Percentiles rank a stretch among this genome's conserved stretches.
phyloP scores from a whole-genome alignment of 2,113 vertebrate species.

The Dicentrarchus labrax region DNA sequence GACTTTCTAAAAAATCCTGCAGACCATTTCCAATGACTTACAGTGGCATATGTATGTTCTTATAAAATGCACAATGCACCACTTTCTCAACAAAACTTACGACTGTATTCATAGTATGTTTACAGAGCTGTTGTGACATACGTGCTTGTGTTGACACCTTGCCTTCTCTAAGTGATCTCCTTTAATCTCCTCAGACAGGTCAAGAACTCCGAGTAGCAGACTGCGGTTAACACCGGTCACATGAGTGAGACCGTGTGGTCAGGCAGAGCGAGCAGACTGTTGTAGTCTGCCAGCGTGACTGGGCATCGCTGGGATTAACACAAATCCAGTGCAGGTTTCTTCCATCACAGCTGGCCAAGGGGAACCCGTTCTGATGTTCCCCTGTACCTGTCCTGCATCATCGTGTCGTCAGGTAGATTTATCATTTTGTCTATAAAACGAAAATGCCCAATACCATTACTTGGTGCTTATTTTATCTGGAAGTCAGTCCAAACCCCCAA shows the following conservation, averaged over 20 bases:
- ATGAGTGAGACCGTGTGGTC: background rate
- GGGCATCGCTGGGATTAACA: slow-evolving; percentile 35
- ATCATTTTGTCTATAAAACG: background rate
- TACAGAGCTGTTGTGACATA: slow-evolving; percentile 7
- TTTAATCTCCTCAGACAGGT: slow-evolving; percentile 63
- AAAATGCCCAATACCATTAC: background rate
- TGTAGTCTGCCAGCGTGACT: slow-evolving; percentile 11
- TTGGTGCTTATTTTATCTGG: background rate
- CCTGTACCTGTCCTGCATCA: background rate
- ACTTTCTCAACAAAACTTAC: background rate
- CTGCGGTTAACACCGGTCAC: slow-evolving; percentile 21
- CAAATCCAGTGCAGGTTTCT: background rate
- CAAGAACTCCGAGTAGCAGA: slow-evolving; percentile 41
- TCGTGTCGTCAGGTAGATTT: background rate
- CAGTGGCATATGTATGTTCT: background rate
- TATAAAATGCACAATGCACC: background rate
- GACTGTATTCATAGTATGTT: background rate
- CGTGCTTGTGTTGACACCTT: slow-evolving; percentile 19
- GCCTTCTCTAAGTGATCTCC: slow-evolving; percentile 21
- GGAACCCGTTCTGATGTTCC: background rate
- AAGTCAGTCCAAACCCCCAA: background rate
- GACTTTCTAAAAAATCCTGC: background rate
- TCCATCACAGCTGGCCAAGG: slow-evolving; percentile 25
- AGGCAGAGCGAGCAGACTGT: slow-evolving; percentile 9
- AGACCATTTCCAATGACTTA: slow-evolving; percentile 10